Base-by-base conservation (phyloP, 1,140 invertebrate genomes). In the Diorhabda sublineata region DNA sequence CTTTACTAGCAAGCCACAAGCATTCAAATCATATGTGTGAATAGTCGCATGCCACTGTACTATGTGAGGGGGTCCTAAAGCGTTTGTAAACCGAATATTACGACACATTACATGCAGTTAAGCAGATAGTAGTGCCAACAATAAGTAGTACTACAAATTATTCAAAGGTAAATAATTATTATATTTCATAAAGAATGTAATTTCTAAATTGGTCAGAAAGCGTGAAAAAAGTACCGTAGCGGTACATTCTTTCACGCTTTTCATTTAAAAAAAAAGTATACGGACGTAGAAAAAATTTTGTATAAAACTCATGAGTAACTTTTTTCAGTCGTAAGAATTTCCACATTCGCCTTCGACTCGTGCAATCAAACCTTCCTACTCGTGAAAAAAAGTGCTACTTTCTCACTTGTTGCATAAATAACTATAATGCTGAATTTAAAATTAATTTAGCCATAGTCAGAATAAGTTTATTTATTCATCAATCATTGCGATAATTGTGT, bases 131-230 rank as follows among this genome's bases (percentile, higher is more conserved):
- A 60, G 58, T 26, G 52, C 52, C 52, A 7, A 56, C 52, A 5
- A 56, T 5, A 56, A 56, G 26, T 26, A 60, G 58, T 41, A 42
- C 3, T 8, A 60, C 58, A 5, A 60, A 60, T 26, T 4, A 60
- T 26, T 60, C 26, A 42, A 60, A n/a, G 58, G 58, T 42, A 6
- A 60, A 42, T n/a, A n/a, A 60, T 60, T 60, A 60, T 56, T 7
- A 56, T n/a, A 56, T 7, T 56, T n/a, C 8, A 26, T 58, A n/a
- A 58, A 58, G 9, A 58, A 58, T 9, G 5, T 9, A 58, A 58
- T 58, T n/a, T n/a, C 56, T 26, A 26, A 26, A 26, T 26, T 26
- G 26, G 26, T 26, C 26, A n/a, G 26, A 26, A 26, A 26, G 26
- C 1, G 26, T 26, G 26, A 26, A 26, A 26, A 26, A 26, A 26